Evolutionary conservation across 2,797 vertebrate species (phyloP), one percentile per base, ranked within the genome.

Genomic region (Cyprinella venusta): DNA sequence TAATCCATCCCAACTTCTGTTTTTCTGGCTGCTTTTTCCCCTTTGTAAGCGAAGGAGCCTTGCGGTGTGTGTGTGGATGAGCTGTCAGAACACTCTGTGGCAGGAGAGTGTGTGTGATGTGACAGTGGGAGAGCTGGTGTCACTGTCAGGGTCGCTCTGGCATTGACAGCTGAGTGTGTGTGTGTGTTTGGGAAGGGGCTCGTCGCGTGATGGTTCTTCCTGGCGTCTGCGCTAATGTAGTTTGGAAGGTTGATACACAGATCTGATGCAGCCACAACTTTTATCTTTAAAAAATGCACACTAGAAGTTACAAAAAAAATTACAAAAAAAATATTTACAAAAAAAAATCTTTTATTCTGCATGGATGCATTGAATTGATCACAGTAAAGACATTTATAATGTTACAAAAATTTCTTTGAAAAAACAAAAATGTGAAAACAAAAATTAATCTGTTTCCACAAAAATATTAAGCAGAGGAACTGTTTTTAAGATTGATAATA

Each of bases 101-200:
- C 33, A 79, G 38, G 38, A 70, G 30, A 52, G 80, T 72, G 13
- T 40, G 74, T 83, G 52, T 75, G 79, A 80, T 76, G 69, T 82
- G 76, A 83, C 80, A 86, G 50, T 40, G 21, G 15, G 72, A 81
- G 36, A 75, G 33, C 42, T 48, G 59, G 50, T 79, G 72, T 69
- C 40, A 65, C 54, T 61, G 71, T 70, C 71, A 61, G 63, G 79
- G 21, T 24, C 1, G 4, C 67, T 72, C 75, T 72, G 78, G 69
- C 64, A 70, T 74, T 59, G 77, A 74, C 83, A 80, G 78, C 64
- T 48, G 45, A 10, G 40, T 42, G 40, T 45, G 18, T 52, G 40
- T 78, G 54, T 77, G 72, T 63, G 67, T 6, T 10, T 15, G 13
- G 18, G 50, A 45, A 0, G 15, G 18, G 19, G 26, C 30, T 48